phyloP scores from a whole-genome alignment of 2,113 vertebrate species.

The Chaetorhynchus papuensis region DNA sequence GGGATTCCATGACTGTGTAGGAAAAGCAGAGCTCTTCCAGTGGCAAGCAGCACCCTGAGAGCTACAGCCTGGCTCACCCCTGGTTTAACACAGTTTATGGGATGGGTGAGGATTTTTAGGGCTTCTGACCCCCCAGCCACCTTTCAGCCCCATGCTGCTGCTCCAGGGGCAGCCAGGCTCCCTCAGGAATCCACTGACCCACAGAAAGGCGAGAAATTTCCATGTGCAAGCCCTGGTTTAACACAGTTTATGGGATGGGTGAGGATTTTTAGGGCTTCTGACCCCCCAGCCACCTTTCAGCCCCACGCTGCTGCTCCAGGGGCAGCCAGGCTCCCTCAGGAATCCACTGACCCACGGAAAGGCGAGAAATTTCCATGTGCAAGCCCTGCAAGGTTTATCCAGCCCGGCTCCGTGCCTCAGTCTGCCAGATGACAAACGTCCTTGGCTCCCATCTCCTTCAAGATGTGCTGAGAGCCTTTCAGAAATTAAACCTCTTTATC shows the following conservation, averaged over 20 bases:
- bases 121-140: not conserved
- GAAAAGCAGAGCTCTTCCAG: not conserved
- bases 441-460: constrained; percentile 3
- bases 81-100: not conserved
- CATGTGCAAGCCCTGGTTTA: not conserved
- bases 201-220: not conserved
- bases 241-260: not conserved
- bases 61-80: not conserved
- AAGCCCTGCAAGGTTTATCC: not conserved
- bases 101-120: not conserved
- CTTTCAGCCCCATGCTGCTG: not conserved
- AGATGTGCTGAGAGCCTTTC: constrained; percentile 15
- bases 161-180: not conserved
- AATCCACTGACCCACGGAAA: rapidly evolving
- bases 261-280: not conserved
- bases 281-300: rapidly evolving
- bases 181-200: not conserved
- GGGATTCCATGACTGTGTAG: not conserved
- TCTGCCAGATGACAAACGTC: constrained; percentile 48
- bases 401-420: not conserved
- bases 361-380: not conserved
- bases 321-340: not conserved
- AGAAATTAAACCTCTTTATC: constrained; percentile 51
- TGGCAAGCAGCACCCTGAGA: rapidly evolving
- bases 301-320: not conserved